These are phyloP conservation scores for Achroia grisella DNA, from an alignment of 1,140 invertebrate species.

Conservation along the genomic window DNA sequence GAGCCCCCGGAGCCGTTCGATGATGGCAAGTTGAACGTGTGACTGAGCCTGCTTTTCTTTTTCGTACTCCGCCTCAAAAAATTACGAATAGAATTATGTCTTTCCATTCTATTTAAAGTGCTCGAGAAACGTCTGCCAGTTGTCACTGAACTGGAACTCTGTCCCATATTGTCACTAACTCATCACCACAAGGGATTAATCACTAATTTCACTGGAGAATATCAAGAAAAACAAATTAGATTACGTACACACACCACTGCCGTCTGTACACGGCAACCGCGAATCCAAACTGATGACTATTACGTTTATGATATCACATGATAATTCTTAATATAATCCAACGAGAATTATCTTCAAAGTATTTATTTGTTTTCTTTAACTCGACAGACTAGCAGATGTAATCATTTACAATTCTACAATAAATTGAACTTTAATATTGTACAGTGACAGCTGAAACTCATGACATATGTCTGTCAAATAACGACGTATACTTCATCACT, in stretches of 20 bases:
- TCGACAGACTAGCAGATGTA: too few species aligned
- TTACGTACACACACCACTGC: neutral
- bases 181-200: constrained; percentile 35
- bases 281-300: neutral
- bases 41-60: constrained; percentile 61
- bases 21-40: constrained; percentile 62
- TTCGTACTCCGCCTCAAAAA: constrained; percentile 53
- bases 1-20: constrained; percentile 14
- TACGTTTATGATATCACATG: constrained; percentile 21
- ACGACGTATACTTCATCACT: too few species aligned
- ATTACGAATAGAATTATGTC: constrained; percentile 49
- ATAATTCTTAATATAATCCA: constrained; percentile 12
- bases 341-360: too few species aligned
- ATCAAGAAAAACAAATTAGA: constrained; percentile 41
- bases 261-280: neutral
- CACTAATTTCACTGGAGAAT: constrained; percentile 30
- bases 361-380: too few species aligned
- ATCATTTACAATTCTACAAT: too few species aligned
- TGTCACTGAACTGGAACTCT: constrained; percentile 58
- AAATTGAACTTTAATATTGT: too few species aligned
- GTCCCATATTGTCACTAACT: constrained; percentile 51
- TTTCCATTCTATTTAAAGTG: neutral
- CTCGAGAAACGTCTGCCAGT: constrained; percentile 29
- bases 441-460: too few species aligned
- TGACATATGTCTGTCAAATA: too few species aligned